Conservation (phyloP, 2,113 vertebrate species). For the Nycticebus coucang region DNA sequence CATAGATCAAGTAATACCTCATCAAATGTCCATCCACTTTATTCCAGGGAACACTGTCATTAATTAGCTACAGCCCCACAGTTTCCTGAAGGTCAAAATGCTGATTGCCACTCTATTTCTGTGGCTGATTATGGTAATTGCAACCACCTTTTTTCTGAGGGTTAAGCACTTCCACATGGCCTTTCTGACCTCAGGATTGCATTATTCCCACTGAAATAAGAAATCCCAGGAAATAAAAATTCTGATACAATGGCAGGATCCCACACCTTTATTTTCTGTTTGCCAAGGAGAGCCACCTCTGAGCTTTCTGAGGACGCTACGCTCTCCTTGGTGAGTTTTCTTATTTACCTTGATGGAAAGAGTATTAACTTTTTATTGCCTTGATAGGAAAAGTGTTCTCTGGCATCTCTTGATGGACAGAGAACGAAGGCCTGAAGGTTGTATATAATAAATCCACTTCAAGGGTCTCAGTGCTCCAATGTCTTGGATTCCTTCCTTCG, state of each 20-base stretch:
- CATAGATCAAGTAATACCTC: background rate
- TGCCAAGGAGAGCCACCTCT: background rate
- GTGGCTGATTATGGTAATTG: conserved; percentile 1
- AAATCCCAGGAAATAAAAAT: background rate
- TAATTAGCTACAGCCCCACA: background rate
- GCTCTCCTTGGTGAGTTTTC: background rate
- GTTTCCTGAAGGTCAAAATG: conserved; percentile 31
- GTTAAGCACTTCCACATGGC: conserved; percentile 34
- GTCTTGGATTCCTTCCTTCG: background rate
- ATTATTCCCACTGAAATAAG: conserved; percentile 15
- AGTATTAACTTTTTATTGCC: background rate
- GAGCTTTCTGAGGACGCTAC: background rate
- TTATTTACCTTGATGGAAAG: background rate
- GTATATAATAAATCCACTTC: background rate
- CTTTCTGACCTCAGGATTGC: background rate
- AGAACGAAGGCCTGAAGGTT: background rate
- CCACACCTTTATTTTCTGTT: background rate
- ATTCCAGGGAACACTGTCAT: background rate
- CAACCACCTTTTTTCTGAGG: conserved; percentile 16
- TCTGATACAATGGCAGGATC: background rate
- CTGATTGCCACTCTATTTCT: background rate
- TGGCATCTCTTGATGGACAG: background rate
- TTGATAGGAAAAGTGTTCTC: background rate
- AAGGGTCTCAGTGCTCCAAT: background rate
- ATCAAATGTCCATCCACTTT: background rate